Evolutionary conservation across 2,888 invertebrate species (phyloP), one percentile per base, ranked within the genome.

Genomic region (Xanthia icteritia): DNA sequence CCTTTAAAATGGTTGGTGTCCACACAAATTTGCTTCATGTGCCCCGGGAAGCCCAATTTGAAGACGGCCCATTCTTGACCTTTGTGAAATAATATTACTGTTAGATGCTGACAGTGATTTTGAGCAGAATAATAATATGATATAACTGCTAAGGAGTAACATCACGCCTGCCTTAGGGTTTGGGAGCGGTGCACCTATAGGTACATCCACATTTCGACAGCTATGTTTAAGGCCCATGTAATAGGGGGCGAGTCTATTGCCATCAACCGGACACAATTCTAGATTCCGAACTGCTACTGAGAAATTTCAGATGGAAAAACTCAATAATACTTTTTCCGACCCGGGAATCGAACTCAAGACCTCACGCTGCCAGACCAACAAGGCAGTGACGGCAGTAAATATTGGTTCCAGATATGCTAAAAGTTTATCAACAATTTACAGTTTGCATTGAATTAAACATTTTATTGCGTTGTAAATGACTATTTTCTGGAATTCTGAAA

Each of bases 1-100:
- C 97, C 97, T 92, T 97, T 97, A 91, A 97, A 97, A 89, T 97
- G 97, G 20, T 95, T 94, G 2, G 97, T 97, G 86, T 97, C 97
- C 0, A 97, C 94, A 88, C 97, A 97, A 60, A 97, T 93, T 83
- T 94, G 94, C 65, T 93, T 91, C 42, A 97, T 93, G 58, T 87
- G 92, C 17, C 97, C 97, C 1, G 94, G 91, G 82, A 96, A 95
- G 13, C 97, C 97, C 68, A 97, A 93, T 87, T 96, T 97, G 89
- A 97, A 97, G 36, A 97, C 94, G 20, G 97, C 97, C 97, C 97
- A 97, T 93, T 97, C 97, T 84, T 95, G 94, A 66, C 97, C 97
- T 97, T 83, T 48, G 85, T 88, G 76, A 80, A 77, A 87, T 81
- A 84, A 86, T 65, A 71, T 51, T 36, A 64, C n/a, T 23, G 48